Base-by-base conservation (phyloP, 2,113 vertebrate genomes). In the Clarias macrocephalus region DNA sequence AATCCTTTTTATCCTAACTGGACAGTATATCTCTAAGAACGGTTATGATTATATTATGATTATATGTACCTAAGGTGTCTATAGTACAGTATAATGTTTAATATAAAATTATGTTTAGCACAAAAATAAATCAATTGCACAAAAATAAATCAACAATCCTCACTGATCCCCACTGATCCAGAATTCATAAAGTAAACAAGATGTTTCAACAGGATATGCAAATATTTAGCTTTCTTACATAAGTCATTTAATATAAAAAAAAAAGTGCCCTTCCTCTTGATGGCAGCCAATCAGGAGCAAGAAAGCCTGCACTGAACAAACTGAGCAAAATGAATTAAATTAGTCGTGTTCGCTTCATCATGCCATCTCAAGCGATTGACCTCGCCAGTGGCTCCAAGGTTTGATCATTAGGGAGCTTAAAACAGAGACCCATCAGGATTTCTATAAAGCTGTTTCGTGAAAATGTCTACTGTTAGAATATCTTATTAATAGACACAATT, bases 191-290 rank as follows among this genome's bases (percentile, higher is more conserved):
- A 92, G 92, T 90, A 87, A 92, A 88, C 93, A 90, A 94, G 90
- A 86, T 92, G 87, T 93, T 95, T 93, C 91, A 73, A 91, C 90
- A 91, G 48, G 82, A 87, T 65, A 80, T 15, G 82, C 91, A 92
- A 95, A 95, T 94, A 93, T 95, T 94, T 90, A 91, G 92, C 86
- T 83, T 92, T 89, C 91, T 95, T 95, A 91, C 90, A 93, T 91
- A 93, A 95, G 92, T 87, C 86, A 82, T 89, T 80, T 84, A 86
- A 89, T 91, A 91, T 62, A 84, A 93, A 94, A 94, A 89, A 86
- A 89, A 85, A 73, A 30, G 79, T 70, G 48, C 56, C 80, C 90
- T 86, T 87, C 91, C 85, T 90, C 54, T 0, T 33, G 68, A 42
- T 56, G 83, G 19, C 89, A 87, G 86, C 92, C 88, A 92, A 91